These are phyloP conservation scores for Zootermopsis nevadensis DNA, from an alignment of 2,888 invertebrate species.

Conservation along the genomic window DNA sequence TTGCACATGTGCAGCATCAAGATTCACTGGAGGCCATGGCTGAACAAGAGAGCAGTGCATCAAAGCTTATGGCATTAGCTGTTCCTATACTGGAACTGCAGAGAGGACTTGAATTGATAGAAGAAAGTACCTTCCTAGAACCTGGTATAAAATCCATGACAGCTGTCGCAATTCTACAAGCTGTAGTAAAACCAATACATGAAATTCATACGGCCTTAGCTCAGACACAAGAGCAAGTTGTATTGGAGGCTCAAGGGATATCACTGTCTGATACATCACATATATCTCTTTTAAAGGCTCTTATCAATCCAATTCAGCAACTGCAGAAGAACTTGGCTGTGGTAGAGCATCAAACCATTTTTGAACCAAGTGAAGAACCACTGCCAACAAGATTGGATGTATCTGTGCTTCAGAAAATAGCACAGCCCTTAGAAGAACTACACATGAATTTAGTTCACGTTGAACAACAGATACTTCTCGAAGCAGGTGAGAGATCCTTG, in stretches of 20 bases:
- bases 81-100: constrained; percentile 58
- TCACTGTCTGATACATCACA: constrained; percentile 56
- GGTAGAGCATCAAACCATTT: constrained; percentile 57
- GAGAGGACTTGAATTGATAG: constrained; percentile 60
- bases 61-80: constrained; percentile 48
- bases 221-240: constrained; percentile 23
- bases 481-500: constrained; percentile 20
- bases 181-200: constrained; percentile 18
- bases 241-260: constrained; percentile 33
- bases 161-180: constrained; percentile 17
- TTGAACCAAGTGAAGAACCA: constrained; percentile 52
- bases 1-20: constrained; percentile 58
- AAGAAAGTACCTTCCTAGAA: constrained; percentile 58
- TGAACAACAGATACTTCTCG: constrained; percentile 39
- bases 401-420: constrained; percentile 55
- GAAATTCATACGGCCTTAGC: constrained; percentile 15
- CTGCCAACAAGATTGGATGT: constrained; percentile 45
- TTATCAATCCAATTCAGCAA: constrained; percentile 59
- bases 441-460: constrained; percentile 42
- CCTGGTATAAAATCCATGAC: constrained; percentile 34
- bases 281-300: constrained; percentile 60
- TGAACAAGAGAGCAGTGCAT: neutral
- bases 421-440: constrained; percentile 57
- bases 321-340: constrained; percentile 59
- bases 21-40: constrained; percentile 51